A percentile compares a stretch with the other conserved stretches of the same genome.
Conservation (phyloP, 2,113 vertebrate genomes). For the Actenoides hombroni region DNA sequence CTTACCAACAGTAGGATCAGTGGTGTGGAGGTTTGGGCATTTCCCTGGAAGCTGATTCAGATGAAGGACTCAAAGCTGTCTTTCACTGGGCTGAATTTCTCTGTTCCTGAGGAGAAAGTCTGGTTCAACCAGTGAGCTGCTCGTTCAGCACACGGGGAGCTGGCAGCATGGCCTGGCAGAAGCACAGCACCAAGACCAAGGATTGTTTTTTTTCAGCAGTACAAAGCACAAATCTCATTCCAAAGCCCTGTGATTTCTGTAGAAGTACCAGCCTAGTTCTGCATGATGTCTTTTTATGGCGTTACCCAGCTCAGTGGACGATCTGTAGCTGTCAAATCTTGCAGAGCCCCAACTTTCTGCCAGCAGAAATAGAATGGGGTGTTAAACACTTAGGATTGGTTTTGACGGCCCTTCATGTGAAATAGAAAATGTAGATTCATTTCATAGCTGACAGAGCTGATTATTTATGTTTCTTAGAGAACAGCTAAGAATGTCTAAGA, state of each 20-base stretch:
- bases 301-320: not conserved
- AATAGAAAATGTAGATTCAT: conserved; percentile 26
- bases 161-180: not conserved
- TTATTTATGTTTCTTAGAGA: conserved; percentile 60
- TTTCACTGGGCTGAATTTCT: not conserved
- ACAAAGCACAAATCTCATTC: not conserved
- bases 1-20: not conserved
- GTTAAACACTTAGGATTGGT: not conserved
- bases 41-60: not conserved
- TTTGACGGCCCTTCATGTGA: conserved; percentile 17
- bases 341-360: not conserved
- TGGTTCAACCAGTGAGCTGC: not conserved
- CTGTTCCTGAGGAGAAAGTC: not conserved
- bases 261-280: not conserved
- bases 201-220: not conserved
- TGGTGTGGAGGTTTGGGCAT: not conserved
- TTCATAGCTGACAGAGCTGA: conserved; percentile 35
- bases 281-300: not conserved
- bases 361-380: conserved; percentile 32
- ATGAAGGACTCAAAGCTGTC: not conserved
- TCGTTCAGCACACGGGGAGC: not conserved
- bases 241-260: not conserved
- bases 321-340: not conserved
- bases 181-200: not conserved
- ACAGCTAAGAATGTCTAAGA: conserved; percentile 25